Base-by-base conservation (phyloP, 2,888 invertebrate genomes). In the Folsomia candida region DNA sequence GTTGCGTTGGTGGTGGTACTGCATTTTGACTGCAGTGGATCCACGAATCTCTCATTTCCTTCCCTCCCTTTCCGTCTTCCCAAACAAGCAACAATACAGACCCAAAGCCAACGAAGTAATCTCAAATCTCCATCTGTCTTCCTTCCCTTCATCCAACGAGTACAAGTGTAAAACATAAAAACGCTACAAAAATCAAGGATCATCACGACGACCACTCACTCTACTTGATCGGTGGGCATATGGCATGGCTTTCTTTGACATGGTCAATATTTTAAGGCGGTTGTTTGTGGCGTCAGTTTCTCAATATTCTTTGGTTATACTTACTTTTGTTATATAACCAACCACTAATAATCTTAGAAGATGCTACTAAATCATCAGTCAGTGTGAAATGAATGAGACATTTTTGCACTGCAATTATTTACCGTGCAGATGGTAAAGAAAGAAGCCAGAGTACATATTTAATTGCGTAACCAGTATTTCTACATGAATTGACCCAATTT, bases 91-190 rank as follows among this genome's bases (percentile, higher is more conserved):
- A n/a, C n/a, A n/a, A n/a, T n/a, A n/a, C n/a, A n/a, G n/a, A n/a
- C n/a, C n/a, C n/a, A n/a, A n/a, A n/a, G n/a, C n/a, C n/a, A n/a
- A n/a, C 22, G 6, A 54, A 54, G 54, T 54, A 65, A 65, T 65
- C 54, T 65, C 18, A 25, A 51, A 65, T 65, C 54, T 37, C 65
- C 65, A 65, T 65, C 65, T 65, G 65, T 65, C 65, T 54, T 65
- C 65, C 65, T 37, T 54, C 22, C 4, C 4, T 47, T 47, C n/a
- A n/a, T n/a, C n/a, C 6, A 37, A n/a, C 54, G n/a, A 22, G 54
- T 20, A 37, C 37, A 37, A 37, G 37, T 37, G 37, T 37, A 37
- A 37, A 37, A 37, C 37, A 37, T 14, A n/a, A n/a, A n/a, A 37
- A 37, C 14, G 37, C 37, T 37, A 54, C n/a, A 54, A 54, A 54